Conservation (phyloP, 1,140 invertebrate species). For the Penaeus japonicus region DNA sequence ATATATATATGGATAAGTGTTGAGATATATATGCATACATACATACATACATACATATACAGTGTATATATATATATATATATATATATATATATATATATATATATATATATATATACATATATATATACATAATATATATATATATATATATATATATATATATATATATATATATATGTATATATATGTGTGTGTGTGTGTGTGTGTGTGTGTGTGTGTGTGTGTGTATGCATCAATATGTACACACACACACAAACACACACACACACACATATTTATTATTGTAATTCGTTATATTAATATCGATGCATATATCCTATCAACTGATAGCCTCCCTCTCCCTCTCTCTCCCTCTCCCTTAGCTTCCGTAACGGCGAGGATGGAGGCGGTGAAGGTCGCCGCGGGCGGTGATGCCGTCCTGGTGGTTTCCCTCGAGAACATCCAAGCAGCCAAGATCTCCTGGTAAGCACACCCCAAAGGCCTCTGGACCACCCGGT, state of each 20-base stretch:
- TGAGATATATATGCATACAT: background rate
- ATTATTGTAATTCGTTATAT: too few relatives aligned
- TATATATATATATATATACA: constrained; percentile 4
- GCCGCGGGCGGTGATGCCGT: constrained; percentile 56
- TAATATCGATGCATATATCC: too few relatives aligned
- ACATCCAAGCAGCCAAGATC: constrained; percentile 42
- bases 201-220: too few relatives aligned
- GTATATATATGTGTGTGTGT: too few relatives aligned
- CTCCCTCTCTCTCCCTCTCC: background rate
- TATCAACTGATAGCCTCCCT: background rate
- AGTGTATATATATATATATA: background rate
- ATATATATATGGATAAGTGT: background rate
- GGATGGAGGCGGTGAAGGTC: constrained; percentile 58
- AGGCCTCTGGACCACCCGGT: too few relatives aligned
- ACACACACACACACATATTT: too few relatives aligned
- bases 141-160: background rate
- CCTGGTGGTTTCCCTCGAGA: constrained; percentile 54
- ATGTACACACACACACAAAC: too few relatives aligned
- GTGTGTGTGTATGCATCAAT: too few relatives aligned
- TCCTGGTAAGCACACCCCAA: constrained; percentile 37
- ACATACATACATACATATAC: background rate
- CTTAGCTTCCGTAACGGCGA: constrained; percentile 37
- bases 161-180: background rate
- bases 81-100: constrained; percentile 31
- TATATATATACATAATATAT: background rate